These are phyloP conservation scores for Drosophila kuntzei DNA, from an alignment of 2,888 invertebrate genomes.

Conservation along the genomic window DNA sequence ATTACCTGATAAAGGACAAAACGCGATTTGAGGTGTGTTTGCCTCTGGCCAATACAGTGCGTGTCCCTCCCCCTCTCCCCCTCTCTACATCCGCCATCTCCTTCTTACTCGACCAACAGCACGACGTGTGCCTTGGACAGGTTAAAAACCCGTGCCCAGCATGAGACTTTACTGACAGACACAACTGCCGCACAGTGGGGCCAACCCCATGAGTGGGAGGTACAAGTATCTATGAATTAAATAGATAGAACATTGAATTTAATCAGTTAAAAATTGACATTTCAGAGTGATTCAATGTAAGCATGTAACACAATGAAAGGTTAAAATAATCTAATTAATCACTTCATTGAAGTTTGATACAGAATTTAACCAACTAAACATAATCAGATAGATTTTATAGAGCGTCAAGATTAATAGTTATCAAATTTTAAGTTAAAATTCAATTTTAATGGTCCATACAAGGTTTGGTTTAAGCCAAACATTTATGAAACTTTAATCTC, in stretches of 20 bases:
- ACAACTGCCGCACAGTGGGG: slow-evolving; percentile 62
- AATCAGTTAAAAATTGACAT: neutral
- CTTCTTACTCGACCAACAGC: neutral
- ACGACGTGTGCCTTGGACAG: slow-evolving; percentile 48
- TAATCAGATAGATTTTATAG: no score
- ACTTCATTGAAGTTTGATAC: no score
- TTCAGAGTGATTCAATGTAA: neutral
- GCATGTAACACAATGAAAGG: no score
- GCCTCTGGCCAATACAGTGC: slow-evolving; percentile 45
- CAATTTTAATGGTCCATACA: no score
- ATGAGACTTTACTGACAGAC: slow-evolving; percentile 54
- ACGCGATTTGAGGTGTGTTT: slow-evolving; percentile 79
- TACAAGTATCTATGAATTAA: neutral
- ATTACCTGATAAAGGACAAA: slow-evolving; percentile 82
- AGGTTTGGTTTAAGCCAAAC: no score
- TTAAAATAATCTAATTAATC: no score
- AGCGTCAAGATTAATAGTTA: no score
- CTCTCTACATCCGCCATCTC: no score
- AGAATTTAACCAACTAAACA: no score
- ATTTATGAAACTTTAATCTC: no score
- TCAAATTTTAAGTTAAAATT: no score
- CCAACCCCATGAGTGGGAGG: neutral
- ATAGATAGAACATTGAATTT: neutral
- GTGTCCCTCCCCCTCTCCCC: slow-evolving; percentile 16
- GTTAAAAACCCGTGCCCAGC: slow-evolving; percentile 73